These are phyloP conservation scores for Rhagoletis zephyria DNA, from an alignment of 1,140 invertebrate genomes.

Conservation along the genomic window DNA sequence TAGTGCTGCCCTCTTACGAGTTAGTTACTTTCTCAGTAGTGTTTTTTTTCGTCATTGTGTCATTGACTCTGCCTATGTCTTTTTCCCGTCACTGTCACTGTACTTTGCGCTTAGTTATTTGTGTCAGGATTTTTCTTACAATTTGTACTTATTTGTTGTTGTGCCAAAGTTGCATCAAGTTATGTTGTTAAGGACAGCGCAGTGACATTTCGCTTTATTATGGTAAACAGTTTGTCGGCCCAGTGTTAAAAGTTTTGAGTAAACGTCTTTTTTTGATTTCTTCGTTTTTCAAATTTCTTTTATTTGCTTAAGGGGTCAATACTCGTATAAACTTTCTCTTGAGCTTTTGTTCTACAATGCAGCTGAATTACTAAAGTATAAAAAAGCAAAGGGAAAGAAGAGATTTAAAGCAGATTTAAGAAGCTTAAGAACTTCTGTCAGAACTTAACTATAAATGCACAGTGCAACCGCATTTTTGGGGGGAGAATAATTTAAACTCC, in stretches of 20 bases:
- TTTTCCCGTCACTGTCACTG: neutral
- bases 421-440: too few relatives aligned
- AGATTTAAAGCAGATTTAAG: too few relatives aligned
- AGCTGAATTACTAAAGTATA: too few relatives aligned
- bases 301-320: neutral
- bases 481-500: too few relatives aligned
- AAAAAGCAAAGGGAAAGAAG: too few relatives aligned
- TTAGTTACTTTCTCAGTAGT: conserved; percentile 16
- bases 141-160: conserved; percentile 44
- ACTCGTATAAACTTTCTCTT: neutral
- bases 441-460: too few relatives aligned
- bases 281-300: conserved; percentile 23
- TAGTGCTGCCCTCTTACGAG: neutral
- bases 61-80: neutral
- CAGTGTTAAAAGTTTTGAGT: conserved; percentile 32
- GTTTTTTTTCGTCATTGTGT: neutral
- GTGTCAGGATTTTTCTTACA: conserved; percentile 32
- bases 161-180: neutral
- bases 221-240: conserved; percentile 42
- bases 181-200: neutral
- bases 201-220: conserved; percentile 43
- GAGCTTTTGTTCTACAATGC: too few relatives aligned
- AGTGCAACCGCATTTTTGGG: too few relatives aligned
- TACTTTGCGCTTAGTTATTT: conserved; percentile 33
- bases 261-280: conserved; percentile 21